Conservation (phyloP, 1,140 invertebrate genomes). For the Ditylenchus dipsaci region DNA sequence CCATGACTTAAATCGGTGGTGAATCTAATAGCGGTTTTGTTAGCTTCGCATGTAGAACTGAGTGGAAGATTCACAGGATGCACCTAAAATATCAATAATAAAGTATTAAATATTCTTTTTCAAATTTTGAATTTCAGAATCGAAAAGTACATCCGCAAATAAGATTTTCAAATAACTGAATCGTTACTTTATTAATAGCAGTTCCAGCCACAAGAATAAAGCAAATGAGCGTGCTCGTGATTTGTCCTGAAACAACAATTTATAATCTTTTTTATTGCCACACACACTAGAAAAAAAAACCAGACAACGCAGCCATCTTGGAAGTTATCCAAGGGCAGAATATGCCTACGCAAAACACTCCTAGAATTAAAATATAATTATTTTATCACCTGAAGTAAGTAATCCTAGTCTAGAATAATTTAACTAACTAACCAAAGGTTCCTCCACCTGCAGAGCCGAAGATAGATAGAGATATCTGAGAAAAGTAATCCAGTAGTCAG, state of each 20-base stretch:
- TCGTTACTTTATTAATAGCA: conserved; percentile 26
- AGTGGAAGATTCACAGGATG: conserved; percentile 21
- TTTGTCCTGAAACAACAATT: background rate
- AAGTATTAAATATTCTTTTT: background rate
- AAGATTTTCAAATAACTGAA: no score
- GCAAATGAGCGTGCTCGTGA: background rate
- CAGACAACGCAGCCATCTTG: conserved; percentile 32
- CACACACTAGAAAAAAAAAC: conserved; percentile 22
- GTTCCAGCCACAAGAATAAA: conserved; percentile 21
- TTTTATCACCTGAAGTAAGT: no score
- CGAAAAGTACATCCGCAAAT: no score
- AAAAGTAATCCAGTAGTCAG: no score
- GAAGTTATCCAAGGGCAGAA: conserved; percentile 40
- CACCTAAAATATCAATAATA: conserved; percentile 11
- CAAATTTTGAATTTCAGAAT: no score
- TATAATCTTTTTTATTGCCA: background rate
- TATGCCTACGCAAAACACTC: conserved; percentile 42
- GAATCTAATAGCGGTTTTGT: conserved; percentile 17
- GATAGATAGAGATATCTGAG: conserved; percentile 46
- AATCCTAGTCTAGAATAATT: no score
- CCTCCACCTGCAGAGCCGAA: conserved; percentile 47
- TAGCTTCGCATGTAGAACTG: conserved; percentile 14
- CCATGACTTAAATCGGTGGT: conserved; percentile 52
- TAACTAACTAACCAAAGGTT: conserved; percentile 31
- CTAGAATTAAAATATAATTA: no score